These are phyloP conservation scores for Melolontha melolontha DNA, from an alignment of 2,888 invertebrate genomes.

Conservation along the genomic window DNA sequence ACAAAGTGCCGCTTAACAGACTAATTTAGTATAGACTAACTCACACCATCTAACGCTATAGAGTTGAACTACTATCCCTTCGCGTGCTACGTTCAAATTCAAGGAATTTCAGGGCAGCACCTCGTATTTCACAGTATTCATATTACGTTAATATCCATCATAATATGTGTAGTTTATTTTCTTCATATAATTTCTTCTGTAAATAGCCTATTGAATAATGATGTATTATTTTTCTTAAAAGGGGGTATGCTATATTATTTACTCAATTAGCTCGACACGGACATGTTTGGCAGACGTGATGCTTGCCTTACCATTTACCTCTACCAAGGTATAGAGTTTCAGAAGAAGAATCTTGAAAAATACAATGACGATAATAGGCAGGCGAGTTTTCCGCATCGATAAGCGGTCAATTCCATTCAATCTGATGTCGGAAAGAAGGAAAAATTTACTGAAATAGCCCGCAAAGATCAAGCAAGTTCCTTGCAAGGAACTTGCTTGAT, in stretches of 20 bases:
- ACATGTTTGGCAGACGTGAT: not conserved
- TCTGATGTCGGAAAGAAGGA: constrained; percentile 18
- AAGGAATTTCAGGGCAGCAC: too few relatives aligned
- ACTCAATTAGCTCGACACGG: not conserved
- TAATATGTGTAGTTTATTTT: too few relatives aligned
- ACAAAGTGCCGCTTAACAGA: too few relatives aligned
- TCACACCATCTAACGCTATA: too few relatives aligned
- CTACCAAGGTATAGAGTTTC: constrained; percentile 13
- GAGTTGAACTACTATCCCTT: too few relatives aligned
- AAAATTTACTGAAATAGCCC: too few relatives aligned
- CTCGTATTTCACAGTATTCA: too few relatives aligned
- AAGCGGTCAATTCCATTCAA: constrained; percentile 34
- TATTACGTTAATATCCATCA: too few relatives aligned
- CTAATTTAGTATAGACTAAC: too few relatives aligned
- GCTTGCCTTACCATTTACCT: constrained; percentile 7
- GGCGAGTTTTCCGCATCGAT: constrained; percentile 35
- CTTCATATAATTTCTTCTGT: not conserved
- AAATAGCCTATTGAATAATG: not conserved
- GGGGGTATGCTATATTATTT: not conserved
- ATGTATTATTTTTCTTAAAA: not conserved
- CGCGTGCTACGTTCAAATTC: too few relatives aligned
- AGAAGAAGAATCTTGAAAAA: constrained; percentile 22
- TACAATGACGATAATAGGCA: constrained; percentile 28
- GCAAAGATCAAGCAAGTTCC: too few relatives aligned
- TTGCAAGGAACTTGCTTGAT: too few relatives aligned